Evolutionary conservation across 2,797 vertebrate genomes (phyloP).

Genomic region (Carduelis carduelis): DNA sequence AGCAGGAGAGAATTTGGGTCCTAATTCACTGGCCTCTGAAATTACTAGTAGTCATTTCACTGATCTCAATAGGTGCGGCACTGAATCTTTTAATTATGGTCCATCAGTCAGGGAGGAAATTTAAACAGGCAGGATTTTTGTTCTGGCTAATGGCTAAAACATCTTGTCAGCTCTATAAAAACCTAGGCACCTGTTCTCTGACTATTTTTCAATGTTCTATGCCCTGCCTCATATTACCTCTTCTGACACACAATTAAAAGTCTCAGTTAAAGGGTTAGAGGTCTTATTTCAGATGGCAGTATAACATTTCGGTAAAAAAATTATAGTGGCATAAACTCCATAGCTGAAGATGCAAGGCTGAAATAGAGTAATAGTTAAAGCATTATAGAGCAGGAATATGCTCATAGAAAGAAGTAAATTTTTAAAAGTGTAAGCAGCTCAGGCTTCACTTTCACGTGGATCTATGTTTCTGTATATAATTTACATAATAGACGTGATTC

Average conservation of each 20-base stretch:
- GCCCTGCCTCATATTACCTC: neutral
- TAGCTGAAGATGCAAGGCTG: neutral
- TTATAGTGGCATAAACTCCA: neutral
- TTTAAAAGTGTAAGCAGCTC: neutral
- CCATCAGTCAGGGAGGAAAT: neutral
- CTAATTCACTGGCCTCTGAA: conserved; percentile 7
- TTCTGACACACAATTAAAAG: neutral
- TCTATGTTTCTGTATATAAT: neutral
- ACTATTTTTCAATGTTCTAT: neutral
- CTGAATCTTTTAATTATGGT: neutral
- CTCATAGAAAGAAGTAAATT: neutral
- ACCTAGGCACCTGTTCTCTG: neutral
- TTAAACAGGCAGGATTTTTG: neutral
- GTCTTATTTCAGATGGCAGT: neutral
- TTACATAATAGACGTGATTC: accelerated
- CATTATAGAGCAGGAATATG: neutral
- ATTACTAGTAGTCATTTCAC: conserved; percentile 7
- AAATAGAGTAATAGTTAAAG: neutral
- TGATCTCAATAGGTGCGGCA: neutral
- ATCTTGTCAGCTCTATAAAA: neutral
- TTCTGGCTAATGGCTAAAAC: neutral
- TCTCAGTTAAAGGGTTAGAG: neutral
- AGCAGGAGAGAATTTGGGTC: neutral
- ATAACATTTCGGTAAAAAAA: neutral
- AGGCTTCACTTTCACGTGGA: neutral